Percentiles rank a stretch among this genome's conserved stretches.
Evolutionary conservation across 2,888 invertebrate species (phyloP).

Genomic region (Leucozona laternaria): DNA sequence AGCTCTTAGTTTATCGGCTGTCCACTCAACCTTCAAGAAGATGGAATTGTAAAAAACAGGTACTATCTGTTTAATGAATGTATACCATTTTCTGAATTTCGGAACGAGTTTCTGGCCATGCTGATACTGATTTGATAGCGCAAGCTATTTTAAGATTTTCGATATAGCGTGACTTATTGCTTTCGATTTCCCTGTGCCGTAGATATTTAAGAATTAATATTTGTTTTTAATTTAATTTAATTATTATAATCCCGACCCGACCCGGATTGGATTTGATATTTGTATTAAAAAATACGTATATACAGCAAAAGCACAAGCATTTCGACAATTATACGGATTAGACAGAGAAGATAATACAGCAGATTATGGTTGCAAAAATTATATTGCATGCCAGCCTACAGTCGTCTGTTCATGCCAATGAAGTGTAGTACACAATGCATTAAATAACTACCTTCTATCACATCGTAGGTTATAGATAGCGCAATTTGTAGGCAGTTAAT

Average conservation of each 20-base stretch:
- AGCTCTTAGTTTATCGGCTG: conserved; percentile 87
- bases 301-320: no score
- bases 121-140: conserved; percentile 97
- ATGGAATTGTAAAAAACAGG: no score
- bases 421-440: no score
- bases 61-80: not conserved
- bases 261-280: not conserved
- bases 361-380: no score
- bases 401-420: no score
- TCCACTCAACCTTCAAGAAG: conserved; percentile 87
- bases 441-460: no score
- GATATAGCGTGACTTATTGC: conserved; percentile 90
- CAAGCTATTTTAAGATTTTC: conserved; percentile 92
- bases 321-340: no score
- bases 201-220: not conserved
- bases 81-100: conserved; percentile 91
- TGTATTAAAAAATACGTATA: not conserved
- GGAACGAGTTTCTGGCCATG: conserved; percentile 91
- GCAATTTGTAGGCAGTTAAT: not conserved
- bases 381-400: no score
- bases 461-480: no score
- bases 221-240: not conserved
- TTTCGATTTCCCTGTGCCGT: conserved; percentile 86
- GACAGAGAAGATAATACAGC: no score
- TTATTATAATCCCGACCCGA: not conserved